Conservation (phyloP, 2,797 vertebrate genomes). For the Zenarchopterus dispar region DNA sequence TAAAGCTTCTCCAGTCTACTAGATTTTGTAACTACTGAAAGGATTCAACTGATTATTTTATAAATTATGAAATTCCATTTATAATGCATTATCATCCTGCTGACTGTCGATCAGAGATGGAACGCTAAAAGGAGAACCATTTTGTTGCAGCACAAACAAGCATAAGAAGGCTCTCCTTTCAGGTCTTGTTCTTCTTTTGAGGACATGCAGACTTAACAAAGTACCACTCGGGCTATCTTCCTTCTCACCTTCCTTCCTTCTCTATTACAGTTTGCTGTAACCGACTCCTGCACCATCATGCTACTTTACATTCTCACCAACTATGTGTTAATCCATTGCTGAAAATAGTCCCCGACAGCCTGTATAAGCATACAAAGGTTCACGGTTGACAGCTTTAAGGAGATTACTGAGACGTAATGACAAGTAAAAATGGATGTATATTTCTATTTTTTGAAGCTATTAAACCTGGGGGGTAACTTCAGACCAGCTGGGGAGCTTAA, state of each 20-base stretch:
- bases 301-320: constrained; percentile 9
- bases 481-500: neutral
- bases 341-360: constrained; percentile 20
- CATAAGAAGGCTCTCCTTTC: constrained; percentile 15
- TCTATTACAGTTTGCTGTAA: constrained; percentile 6
- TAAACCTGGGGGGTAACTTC: neutral
- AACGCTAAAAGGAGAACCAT: neutral
- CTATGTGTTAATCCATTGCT: constrained; percentile 6
- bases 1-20: constrained; percentile 9
- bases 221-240: neutral
- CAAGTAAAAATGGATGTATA: neutral
- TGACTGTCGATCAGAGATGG: constrained; percentile 18
- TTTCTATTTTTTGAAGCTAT: neutral
- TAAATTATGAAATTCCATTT: constrained; percentile 17
- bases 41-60: constrained; percentile 10
- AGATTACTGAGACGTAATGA: neutral
- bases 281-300: neutral
- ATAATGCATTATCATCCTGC: constrained; percentile 13
- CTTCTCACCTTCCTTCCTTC: neutral
- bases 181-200: constrained; percentile 9
- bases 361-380: neutral
- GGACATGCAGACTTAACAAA: constrained; percentile 3
- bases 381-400: neutral
- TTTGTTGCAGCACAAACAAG: constrained; percentile 37
- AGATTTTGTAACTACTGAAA: constrained; percentile 21